Evolutionary conservation across 2,113 vertebrate genomes (phyloP).

Genomic region (Phodopus roborovskii): DNA sequence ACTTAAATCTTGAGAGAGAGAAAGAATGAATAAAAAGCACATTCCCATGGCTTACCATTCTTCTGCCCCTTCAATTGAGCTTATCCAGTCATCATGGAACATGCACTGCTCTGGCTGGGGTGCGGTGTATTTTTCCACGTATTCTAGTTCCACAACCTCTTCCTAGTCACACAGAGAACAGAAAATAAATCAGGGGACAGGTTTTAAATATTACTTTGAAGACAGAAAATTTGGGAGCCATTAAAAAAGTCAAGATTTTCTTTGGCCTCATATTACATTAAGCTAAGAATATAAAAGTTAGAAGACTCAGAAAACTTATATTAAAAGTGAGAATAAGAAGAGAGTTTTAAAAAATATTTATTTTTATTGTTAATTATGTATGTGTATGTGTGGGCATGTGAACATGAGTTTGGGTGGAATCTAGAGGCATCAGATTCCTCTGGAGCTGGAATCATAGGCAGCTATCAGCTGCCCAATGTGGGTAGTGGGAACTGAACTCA

Average conservation of each 20-base stretch:
- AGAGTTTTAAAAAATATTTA: not conserved
- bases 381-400: not conserved
- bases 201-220: not conserved
- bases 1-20: too few relatives aligned
- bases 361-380: not conserved
- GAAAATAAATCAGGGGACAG: slow-evolving; percentile 39
- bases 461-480: too few relatives aligned
- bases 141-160: slow-evolving; percentile 98
- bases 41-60: slow-evolving; percentile 90
- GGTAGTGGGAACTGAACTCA: not conserved
- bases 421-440: not conserved
- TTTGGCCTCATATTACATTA: not conserved
- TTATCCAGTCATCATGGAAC: slow-evolving; percentile 99
- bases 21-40: too few relatives aligned
- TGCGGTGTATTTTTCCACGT: slow-evolving; percentile 95
- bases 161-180: slow-evolving; percentile 88
- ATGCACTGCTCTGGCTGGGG: slow-evolving; percentile 97
- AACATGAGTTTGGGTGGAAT: not conserved
- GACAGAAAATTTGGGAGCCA: slow-evolving; percentile 41
- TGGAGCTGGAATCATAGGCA: not conserved
- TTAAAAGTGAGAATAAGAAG: not conserved
- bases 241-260: slow-evolving; percentile 37
- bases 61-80: slow-evolving; percentile 91
- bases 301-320: not conserved
- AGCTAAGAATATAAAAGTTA: slow-evolving; percentile 16